phyloP scores from a whole-genome alignment of 2,888 invertebrate genomes.

The Diarsia dahlii region DNA sequence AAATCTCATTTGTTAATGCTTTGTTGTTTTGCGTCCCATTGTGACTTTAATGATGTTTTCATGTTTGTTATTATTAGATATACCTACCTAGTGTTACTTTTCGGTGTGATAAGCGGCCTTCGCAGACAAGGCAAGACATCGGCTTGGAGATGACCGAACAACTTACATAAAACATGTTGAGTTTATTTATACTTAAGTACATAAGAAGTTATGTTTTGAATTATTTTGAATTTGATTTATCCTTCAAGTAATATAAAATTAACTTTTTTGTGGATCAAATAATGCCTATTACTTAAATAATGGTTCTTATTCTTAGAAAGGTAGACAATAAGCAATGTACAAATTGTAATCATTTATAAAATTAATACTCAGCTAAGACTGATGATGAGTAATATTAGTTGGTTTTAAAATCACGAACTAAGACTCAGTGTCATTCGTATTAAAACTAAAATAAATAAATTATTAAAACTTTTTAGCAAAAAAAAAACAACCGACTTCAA shows the following conservation, averaged over 20 bases:
- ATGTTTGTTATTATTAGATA: neutral
- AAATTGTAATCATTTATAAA: neutral
- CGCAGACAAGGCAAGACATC: constrained; percentile 10
- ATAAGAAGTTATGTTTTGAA: constrained; percentile 6
- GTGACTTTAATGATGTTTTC: neutral
- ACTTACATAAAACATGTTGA: neutral
- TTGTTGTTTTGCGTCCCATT: neutral
- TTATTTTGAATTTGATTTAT: neutral
- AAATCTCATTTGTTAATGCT: neutral
- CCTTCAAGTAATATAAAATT: neutral
- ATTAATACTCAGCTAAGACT: neutral
- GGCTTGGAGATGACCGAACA: constrained; percentile 17
- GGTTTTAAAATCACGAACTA: neutral
- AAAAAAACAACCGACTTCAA: too few relatives aligned
- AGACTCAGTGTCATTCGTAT: neutral
- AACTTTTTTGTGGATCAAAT: neutral
- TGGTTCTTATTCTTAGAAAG: too few relatives aligned
- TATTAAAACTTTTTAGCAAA: too few relatives aligned
- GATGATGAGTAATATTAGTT: neutral
- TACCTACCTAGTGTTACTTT: neutral
- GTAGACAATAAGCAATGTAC: neutral
- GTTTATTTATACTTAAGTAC: constrained; percentile 22
- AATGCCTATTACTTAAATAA: neutral
- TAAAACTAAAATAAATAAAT: neutral
- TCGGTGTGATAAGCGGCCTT: constrained; percentile 24